Percentiles rank a stretch among this genome's conserved stretches.
These are phyloP conservation scores for Varanus komodoensis DNA, from an alignment of 2,113 vertebrate species.

Conservation along the genomic window DNA sequence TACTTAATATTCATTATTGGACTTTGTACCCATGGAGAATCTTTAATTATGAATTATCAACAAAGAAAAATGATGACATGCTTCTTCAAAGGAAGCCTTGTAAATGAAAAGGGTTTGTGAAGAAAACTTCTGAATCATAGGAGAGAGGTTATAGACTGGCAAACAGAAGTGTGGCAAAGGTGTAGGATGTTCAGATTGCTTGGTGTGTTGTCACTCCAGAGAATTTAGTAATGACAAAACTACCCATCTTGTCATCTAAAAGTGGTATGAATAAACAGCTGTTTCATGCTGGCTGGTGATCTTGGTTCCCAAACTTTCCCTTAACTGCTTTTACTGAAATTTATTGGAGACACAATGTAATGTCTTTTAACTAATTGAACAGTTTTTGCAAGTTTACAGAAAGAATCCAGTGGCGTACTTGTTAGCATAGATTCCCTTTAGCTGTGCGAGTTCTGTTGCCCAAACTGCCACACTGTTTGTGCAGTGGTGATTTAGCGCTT, in stretches of 20 bases:
- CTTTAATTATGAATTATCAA: conserved; percentile 2
- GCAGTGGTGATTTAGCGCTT: no score
- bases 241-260: not conserved
- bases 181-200: not conserved
- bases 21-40: not conserved
- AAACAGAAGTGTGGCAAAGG: conserved; percentile 20
- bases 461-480: no score
- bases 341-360: not conserved
- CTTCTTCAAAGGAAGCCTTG: not conserved
- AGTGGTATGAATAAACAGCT: conserved; percentile 11
- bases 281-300: conserved; percentile 19
- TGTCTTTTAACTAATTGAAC: not conserved
- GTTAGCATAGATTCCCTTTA: no score
- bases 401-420: no score
- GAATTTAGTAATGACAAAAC: conserved; percentile 18
- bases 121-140: not conserved
- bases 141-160: not conserved
- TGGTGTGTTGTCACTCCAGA: conserved; percentile 17
- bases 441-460: no score
- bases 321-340: not conserved
- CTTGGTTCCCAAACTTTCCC: not conserved
- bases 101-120: conserved; percentile 4
- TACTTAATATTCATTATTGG: not conserved
- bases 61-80: not conserved
- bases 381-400: not conserved